Percentiles rank a stretch among this genome's conserved stretches.
phyloP scores from a whole-genome alignment of 2,888 invertebrate genomes.

The Drosophila rellima region DNA sequence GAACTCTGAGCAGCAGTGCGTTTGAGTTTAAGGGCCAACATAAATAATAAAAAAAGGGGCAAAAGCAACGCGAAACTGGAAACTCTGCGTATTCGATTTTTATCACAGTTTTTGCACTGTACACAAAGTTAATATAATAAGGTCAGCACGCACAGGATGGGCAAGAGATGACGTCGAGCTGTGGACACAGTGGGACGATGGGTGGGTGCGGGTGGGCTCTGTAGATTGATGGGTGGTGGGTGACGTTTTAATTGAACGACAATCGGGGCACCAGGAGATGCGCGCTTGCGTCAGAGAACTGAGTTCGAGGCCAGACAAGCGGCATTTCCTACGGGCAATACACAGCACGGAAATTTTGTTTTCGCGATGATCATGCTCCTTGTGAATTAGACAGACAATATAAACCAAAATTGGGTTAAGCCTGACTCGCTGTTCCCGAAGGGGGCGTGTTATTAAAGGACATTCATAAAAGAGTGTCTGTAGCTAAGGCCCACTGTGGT shows the following conservation, averaged over 20 bases:
- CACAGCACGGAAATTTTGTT: slow-evolving; percentile 51
- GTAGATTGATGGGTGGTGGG: slow-evolving; percentile 6
- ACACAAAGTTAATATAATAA: slow-evolving; percentile 79
- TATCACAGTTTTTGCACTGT: slow-evolving; percentile 79
- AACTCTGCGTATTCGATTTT: slow-evolving; percentile 69
- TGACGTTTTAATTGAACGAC: slow-evolving; percentile 69
- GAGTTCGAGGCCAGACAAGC: slow-evolving; percentile 69
- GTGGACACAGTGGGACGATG: background rate
- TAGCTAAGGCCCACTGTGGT: slow-evolving; percentile 17
- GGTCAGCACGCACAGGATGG: slow-evolving; percentile 65
- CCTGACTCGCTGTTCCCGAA: slow-evolving; percentile 13
- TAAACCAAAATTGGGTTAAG: slow-evolving; percentile 66
- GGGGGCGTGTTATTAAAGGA: slow-evolving; percentile 21
- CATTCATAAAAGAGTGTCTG: slow-evolving; percentile 50
- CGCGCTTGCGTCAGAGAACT: slow-evolving; percentile 41
- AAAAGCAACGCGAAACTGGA: slow-evolving; percentile 18
- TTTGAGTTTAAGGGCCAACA: slow-evolving; percentile 70
- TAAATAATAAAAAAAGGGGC: slow-evolving; percentile 75
- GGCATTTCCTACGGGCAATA: slow-evolving; percentile 2
- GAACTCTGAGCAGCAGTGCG: slow-evolving; percentile 45
- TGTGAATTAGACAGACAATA: slow-evolving; percentile 46
- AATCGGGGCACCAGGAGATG: slow-evolving; percentile 30
- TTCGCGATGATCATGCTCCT: slow-evolving; percentile 50
- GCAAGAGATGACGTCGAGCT: background rate
- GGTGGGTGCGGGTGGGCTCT: background rate